phyloP scores from a whole-genome alignment of 2,888 invertebrate genomes.

The Galerucella pusilla region DNA sequence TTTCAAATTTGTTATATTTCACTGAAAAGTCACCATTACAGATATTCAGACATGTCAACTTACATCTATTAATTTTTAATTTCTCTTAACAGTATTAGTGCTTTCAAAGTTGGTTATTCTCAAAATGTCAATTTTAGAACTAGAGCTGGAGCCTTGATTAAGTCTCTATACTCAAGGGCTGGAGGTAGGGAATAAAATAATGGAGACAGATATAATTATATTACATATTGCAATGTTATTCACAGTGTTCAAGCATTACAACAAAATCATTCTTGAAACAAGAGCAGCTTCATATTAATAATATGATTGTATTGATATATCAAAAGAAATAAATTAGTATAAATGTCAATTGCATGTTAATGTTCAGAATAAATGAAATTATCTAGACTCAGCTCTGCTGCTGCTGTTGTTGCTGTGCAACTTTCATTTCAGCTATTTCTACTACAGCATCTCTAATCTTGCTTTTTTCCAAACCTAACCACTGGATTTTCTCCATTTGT shows the following conservation, averaged over 20 bases:
- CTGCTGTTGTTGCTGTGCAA: slow-evolving; percentile 66
- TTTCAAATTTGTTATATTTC: too few relatives aligned
- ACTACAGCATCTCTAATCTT: slow-evolving; percentile 82
- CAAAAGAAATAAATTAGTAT: background rate
- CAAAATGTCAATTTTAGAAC: too few relatives aligned
- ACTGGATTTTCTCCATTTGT: slow-evolving; percentile 94
- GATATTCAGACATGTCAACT: too few relatives aligned
- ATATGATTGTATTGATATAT: background rate
- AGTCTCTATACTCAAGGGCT: too few relatives aligned
- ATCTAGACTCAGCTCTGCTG: slow-evolving; percentile 32
- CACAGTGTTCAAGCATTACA: background rate
- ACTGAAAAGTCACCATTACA: too few relatives aligned
- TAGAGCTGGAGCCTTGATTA: background rate
- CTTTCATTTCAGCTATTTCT: slow-evolving; percentile 81
- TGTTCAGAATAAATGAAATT: background rate
- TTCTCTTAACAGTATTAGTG: too few relatives aligned
- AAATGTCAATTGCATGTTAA: background rate
- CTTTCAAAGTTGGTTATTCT: too few relatives aligned
- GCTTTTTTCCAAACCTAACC: slow-evolving; percentile 83
- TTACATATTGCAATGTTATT: slow-evolving; percentile 1
- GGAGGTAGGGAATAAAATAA: background rate
- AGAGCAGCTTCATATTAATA: too few relatives aligned
- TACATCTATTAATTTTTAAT: too few relatives aligned
- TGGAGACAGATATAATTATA: background rate
- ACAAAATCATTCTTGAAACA: background rate